These are phyloP conservation scores for Eudasyphora cyanicolor DNA, from an alignment of 2,888 invertebrate species.

Conservation along the genomic window DNA sequence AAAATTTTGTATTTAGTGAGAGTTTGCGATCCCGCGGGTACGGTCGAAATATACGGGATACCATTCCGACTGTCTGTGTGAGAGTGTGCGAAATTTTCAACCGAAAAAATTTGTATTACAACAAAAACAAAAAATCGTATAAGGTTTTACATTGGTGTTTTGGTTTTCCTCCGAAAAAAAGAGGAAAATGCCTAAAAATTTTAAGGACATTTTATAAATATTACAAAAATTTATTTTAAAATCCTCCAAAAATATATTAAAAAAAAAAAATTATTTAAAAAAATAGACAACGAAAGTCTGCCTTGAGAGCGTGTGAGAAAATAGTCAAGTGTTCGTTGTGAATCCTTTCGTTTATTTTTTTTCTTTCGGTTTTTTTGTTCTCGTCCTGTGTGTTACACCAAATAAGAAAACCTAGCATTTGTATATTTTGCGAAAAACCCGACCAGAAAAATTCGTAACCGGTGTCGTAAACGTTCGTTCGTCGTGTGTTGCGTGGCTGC, in stretches of 20 bases:
- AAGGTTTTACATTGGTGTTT: neutral
- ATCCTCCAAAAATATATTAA: neutral
- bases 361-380: too few species aligned
- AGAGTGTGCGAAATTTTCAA: conserved; percentile 7
- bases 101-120: conserved; percentile 33
- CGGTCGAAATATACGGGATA: conserved; percentile 78
- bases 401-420: neutral
- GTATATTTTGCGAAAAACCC: neutral
- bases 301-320: conserved; percentile 1
- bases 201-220: neutral
- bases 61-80: conserved; percentile 19
- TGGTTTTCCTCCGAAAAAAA: neutral
- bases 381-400: too few species aligned
- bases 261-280: neutral
- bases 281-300: neutral
- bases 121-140: neutral
- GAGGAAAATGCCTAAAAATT: too few species aligned
- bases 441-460: conserved; percentile 32
- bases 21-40: conserved; percentile 80
- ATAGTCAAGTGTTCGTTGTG: neutral
- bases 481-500: conserved; percentile 58
- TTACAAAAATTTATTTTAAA: neutral
- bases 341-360: neutral
- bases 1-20: conserved; percentile 79
- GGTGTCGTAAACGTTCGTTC: conserved; percentile 50